A percentile compares a stretch with the other conserved stretches of the same genome.
These are phyloP conservation scores for Lontra canadensis DNA, from an alignment of 2,113 vertebrate species.

Conservation along the genomic window DNA sequence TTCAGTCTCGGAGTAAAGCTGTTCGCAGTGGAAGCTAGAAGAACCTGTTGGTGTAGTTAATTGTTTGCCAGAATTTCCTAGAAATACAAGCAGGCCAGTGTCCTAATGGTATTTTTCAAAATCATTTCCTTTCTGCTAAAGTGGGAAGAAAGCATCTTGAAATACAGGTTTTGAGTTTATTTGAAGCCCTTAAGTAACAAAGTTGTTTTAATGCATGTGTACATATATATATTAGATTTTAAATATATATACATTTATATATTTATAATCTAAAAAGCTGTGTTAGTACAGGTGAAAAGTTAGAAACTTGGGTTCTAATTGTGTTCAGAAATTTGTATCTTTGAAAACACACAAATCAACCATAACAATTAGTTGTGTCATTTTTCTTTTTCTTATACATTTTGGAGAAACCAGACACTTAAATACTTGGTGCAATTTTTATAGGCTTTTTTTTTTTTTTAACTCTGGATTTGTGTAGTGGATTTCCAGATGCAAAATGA, in stretches of 20 bases:
- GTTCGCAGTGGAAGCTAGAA: conserved; percentile 53
- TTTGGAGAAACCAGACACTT: conserved; percentile 70
- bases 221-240: too few species aligned
- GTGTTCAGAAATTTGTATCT: not conserved
- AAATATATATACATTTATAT: not conserved
- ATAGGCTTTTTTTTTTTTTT: conserved; percentile 61
- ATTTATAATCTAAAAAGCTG: conserved; percentile 9
- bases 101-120: conserved; percentile 72
- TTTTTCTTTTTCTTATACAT: conserved; percentile 60
- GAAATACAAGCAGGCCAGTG: conserved; percentile 74
- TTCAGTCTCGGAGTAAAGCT: not conserved
- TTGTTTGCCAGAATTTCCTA: conserved; percentile 81
- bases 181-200: conserved; percentile 33
- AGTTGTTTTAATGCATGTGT: conserved; percentile 23
- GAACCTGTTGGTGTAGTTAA: conserved; percentile 81
- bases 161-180: conserved; percentile 56
- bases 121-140: conserved; percentile 67
- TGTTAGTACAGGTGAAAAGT: conserved; percentile 34
- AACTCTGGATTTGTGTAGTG: conserved; percentile 59
- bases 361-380: conserved; percentile 28
- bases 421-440: conserved; percentile 66
- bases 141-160: conserved; percentile 65
- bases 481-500: conserved; percentile 66
- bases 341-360: conserved; percentile 11
- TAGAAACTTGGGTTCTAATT: not conserved